Base-by-base conservation (phyloP, 2,113 vertebrate genomes). In the Seriola dumerili region DNA sequence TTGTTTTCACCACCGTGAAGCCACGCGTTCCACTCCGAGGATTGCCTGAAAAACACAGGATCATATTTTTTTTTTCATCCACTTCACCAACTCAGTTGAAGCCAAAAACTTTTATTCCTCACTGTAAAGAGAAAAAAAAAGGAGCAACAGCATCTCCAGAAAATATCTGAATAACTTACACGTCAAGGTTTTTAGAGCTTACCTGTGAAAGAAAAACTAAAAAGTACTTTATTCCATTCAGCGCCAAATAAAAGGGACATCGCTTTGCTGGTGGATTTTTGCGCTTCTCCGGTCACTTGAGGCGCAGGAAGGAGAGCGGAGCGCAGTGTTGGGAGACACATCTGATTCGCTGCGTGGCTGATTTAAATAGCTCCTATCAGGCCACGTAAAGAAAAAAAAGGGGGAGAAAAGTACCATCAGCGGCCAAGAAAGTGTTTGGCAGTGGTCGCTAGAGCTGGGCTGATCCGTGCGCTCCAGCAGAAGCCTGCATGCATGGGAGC, bases 341-440 rank as follows among this genome's bases (percentile, higher is more conserved):
- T 91, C 88, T 92, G 93, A 90, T 93, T 94, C 92, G 90, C 94
- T 91, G 92, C 77, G 88, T 78, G 85, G 88, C 89, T 93, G 93
- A 92, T 94, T 95, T 94, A 95, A 96, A 95, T 95, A 94, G 90
- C 93, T 94, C 89, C 94, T 92, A 91, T 94, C 90, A 89, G 91
- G 88, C 90, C 87, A 85, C 88, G 94, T 84, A 92, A 93, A 93
- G 91, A 80, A 85, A 42, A 80, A 90, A 78, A 55, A 42, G 68
- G 34, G 76, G 57, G 63, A 77, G 85, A 86, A 89, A 94, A 89
- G 83, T 92, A 94, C 85, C 88, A 91, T 88, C 90, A 79, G 92
- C 87, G 90, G 94, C 92, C 94, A 92, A 92, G 92, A 94, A 94
- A 95, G 94, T 95, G 94, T 94, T 94, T 95, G 95, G 94, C 94